Base-by-base conservation (phyloP, 2,888 invertebrate species). In the Leuctra nigra region DNA sequence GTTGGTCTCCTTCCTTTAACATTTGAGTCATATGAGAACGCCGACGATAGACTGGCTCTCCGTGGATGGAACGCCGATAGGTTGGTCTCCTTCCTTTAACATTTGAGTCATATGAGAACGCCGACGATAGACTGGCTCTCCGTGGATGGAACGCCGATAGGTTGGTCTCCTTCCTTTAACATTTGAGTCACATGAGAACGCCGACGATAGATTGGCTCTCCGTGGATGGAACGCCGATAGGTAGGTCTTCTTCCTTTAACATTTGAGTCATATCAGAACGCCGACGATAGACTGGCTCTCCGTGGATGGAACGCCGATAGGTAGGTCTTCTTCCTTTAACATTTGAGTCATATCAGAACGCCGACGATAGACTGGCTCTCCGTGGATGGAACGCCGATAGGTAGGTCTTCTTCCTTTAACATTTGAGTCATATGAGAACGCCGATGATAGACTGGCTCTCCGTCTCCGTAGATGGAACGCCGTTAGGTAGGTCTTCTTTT, bases 301-400 rank as follows among this genome's bases (percentile, higher is more conserved):
- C 59, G 81, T 80, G 57, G 85, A 86, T 69, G 85, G 85, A 47
- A 78, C 80, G 63, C 80, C 83, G 59, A 36, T 36, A 36, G 36
- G 36, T 36, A n/a, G n/a, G n/a, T n/a, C n/a, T n/a, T n/a, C n/a
- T n/a, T n/a, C n/a, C n/a, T n/a, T n/a, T n/a, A n/a, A n/a, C n/a
- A n/a, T n/a, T n/a, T n/a, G n/a, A n/a, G n/a, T n/a, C n/a, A n/a
- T n/a, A n/a, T n/a, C n/a, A n/a, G n/a, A n/a, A n/a, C 81, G 63
- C 85, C 86, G n/a, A 78, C 78, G 62, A 80, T 86, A 67, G 83
- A 84, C 72, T 87, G 86, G 86, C 77, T 83, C 61, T 81, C 83
- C 59, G 81, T 80, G 56, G 85, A 86, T 69, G 85, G 85, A 48
- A 78, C 80, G 62, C 80, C 83, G 59, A 47, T 47, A 47, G 47